Base-by-base conservation (phyloP, 2,113 vertebrate genomes). In the Protomyctophum bolini region DNA sequence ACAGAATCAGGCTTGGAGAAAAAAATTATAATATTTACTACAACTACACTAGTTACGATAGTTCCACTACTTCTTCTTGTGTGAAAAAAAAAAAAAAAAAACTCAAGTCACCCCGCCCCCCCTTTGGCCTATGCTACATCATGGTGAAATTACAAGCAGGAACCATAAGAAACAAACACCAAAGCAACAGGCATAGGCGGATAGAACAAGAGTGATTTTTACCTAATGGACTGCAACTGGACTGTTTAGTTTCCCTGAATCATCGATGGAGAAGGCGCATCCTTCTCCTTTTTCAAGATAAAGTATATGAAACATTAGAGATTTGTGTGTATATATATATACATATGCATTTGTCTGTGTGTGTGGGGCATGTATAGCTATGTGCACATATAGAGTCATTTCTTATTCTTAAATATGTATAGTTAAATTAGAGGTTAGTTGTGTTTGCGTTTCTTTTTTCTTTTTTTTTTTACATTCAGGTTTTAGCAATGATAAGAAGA, bases 241-340 rank as follows among this genome's bases (percentile, higher is more conserved):
- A 92, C 88, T 84, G 84, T 81, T 69, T 73, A n/a, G 83, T 84
- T 86, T 94, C 91, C 92, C 92, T 93, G 91, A 93, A 92, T 92
- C 82, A 86, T 88, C 84, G 63, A 75, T 49, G 87, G 85, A 92
- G 88, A 83, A 92, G 84, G 87, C 85, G 68, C 87, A 54, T 84
- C 89, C 89, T 89, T 81, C 88, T 90, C 87, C 83, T 77, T 73
- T 21, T 76, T 83, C 82, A 82, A 89, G 83, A 89, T 84, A 81
- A 84, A 90, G 86, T 86, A 85, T 88, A 83, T 82, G 82, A 21
- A 21, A 91, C 87, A 86, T 89, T 91, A 91, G 81, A 92, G 81
- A 88, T 86, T 77, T 83, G 66, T 92, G n/a, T n/a, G n/a, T n/a
- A n/a, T n/a, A 91, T 92, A 68, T 41, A 91, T 92, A 68, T 92